These are phyloP conservation scores for Equus przewalskii DNA, from an alignment of 2,113 vertebrate species.

Conservation along the genomic window DNA sequence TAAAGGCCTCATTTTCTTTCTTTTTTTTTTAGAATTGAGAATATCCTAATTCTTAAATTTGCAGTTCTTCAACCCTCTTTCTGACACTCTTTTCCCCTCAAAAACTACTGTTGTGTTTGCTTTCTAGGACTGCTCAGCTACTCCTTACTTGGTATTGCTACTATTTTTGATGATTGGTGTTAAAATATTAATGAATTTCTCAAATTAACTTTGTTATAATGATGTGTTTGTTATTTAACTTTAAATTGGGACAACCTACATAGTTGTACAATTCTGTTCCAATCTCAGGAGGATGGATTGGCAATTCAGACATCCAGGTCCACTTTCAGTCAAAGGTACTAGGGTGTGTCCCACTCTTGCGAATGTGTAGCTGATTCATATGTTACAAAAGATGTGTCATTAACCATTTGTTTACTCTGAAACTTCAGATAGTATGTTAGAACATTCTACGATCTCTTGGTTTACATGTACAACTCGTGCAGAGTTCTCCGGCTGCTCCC, in stretches of 20 bases:
- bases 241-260: constrained; percentile 8
- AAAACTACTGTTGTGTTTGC: neutral
- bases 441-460: constrained; percentile 17
- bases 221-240: constrained; percentile 37
- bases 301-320: constrained; percentile 36
- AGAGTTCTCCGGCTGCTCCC: neutral
- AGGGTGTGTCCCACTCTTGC: constrained; percentile 73
- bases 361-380: constrained; percentile 81
- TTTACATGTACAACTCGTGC: neutral
- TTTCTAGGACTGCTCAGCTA: neutral
- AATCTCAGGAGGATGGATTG: constrained; percentile 25
- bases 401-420: constrained; percentile 77
- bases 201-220: constrained; percentile 34
- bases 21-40: neutral
- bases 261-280: constrained; percentile 54
- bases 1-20: neutral
- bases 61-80: neutral
- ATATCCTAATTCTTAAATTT: constrained; percentile 24
- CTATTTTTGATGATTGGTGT: constrained; percentile 53
- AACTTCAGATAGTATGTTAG: constrained; percentile 46
- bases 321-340: constrained; percentile 69
- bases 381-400: constrained; percentile 78
- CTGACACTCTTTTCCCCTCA: neutral
- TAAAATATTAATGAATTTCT: constrained; percentile 65
- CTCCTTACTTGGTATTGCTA: constrained; percentile 28